Conservation (phyloP, 2,797 vertebrate species). For the Centroberyx gerrardi region DNA sequence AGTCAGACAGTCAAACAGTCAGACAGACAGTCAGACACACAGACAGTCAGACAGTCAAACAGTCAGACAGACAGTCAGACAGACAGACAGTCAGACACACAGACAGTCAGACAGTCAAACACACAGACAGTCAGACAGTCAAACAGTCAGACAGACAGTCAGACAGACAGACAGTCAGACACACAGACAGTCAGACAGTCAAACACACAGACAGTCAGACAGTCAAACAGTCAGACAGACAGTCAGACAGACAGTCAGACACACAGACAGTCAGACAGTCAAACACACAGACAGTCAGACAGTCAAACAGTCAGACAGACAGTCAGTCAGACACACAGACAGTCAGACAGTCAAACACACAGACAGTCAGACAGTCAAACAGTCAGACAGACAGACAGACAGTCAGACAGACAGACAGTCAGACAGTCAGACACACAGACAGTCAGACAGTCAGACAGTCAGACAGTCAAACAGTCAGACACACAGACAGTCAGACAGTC, state of each 20-base stretch:
- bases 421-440: constrained; percentile 44
- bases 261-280: constrained; percentile 44
- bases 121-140: constrained; percentile 44
- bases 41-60: constrained; percentile 38
- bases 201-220: constrained; percentile 44
- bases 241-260: no score
- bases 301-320: constrained; percentile 39
- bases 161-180: constrained; percentile 35
- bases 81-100: constrained; percentile 48
- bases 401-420: constrained; percentile 43
- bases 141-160: constrained; percentile 44
- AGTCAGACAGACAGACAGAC: constrained; percentile 39
- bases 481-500: constrained; percentile 44
- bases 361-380: constrained; percentile 38
- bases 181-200: constrained; percentile 44
- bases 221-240: constrained; percentile 39
- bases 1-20: constrained; percentile 35
- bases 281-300: constrained; percentile 44
- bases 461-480: no score
- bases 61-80: constrained; percentile 39
- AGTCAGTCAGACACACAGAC: no score
- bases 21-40: no score
- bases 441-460: constrained; percentile 35
- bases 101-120: constrained; percentile 38
- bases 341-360: constrained; percentile 43